A percentile compares a stretch with the other conserved stretches of the same genome.
Conservation (phyloP, 2,888 invertebrate genomes). For the Dasypogon diadema region DNA sequence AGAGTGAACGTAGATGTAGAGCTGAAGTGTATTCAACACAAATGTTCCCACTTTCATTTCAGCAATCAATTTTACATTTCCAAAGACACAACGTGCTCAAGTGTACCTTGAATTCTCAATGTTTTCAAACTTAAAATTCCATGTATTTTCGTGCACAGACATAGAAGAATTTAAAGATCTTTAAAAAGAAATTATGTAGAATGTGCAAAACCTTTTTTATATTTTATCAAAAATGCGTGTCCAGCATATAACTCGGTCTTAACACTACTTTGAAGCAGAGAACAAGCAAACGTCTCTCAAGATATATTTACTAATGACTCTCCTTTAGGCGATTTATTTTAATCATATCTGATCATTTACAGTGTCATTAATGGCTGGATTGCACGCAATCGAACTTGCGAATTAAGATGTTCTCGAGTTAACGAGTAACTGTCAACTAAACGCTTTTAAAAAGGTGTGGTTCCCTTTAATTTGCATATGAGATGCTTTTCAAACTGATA, state of each 20-base stretch:
- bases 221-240: background rate
- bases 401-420: conserved; percentile 34
- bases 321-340: background rate
- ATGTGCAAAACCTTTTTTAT: background rate
- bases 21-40: too few relatives aligned
- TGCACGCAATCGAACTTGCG: conserved; percentile 8
- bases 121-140: too few relatives aligned
- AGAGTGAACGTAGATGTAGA: too few relatives aligned
- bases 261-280: background rate
- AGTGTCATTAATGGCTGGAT: background rate
- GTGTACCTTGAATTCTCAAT: too few relatives aligned
- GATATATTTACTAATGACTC: background rate
- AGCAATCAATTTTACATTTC: too few relatives aligned
- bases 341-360: background rate
- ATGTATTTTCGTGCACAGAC: too few relatives aligned
- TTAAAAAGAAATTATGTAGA: too few relatives aligned
- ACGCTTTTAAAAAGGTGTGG: conserved; percentile 20
- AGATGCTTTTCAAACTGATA: too few relatives aligned
- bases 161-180: too few relatives aligned
- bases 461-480: background rate
- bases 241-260: too few relatives aligned
- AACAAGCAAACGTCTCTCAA: background rate
- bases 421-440: conserved; percentile 32
- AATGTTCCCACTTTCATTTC: too few relatives aligned
- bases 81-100: too few relatives aligned